phyloP scores from a whole-genome alignment of 2,113 vertebrate species.

The Plecturocebus donacophilus region DNA sequence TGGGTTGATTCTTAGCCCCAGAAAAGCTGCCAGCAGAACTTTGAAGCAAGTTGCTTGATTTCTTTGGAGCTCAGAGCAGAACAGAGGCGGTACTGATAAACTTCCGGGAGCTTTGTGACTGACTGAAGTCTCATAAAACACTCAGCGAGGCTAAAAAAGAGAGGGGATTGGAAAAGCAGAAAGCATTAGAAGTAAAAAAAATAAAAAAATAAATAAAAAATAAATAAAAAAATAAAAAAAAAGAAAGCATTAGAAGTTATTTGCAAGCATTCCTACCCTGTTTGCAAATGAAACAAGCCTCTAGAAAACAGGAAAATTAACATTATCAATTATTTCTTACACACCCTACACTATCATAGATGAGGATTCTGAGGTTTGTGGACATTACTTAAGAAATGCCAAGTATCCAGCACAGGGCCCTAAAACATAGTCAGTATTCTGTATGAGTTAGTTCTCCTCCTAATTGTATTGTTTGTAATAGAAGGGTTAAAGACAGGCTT shows the following conservation, averaged over 20 bases:
- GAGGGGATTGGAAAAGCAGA: not conserved
- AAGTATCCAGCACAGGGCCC: no score
- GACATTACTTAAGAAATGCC: not conserved
- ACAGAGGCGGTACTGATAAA: not conserved
- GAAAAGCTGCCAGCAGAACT: not conserved
- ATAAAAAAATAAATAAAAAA: no score
- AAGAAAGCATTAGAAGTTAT: not conserved
- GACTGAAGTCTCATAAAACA: not conserved
- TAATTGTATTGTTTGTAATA: no score
- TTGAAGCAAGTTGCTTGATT: not conserved
- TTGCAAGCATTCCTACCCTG: not conserved
- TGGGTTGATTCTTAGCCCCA: not conserved
- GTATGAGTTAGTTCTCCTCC: not conserved
- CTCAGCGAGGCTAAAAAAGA: not conserved
- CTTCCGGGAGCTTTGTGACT: not conserved
- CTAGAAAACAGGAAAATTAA: not conserved
- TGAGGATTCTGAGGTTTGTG: not conserved
- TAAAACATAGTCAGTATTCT: not conserved
- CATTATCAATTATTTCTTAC: not conserved
- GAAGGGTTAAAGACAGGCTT: not conserved
- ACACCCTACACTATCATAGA: not conserved
- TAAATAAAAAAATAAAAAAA: no score
- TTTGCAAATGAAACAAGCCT: not conserved
- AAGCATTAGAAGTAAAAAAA: not conserved
- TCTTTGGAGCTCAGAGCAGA: constrained; percentile 1